Evolutionary conservation across 2,113 vertebrate genomes (phyloP), one percentile per base, ranked within the genome.

Genomic region (Ochotona curzoniae): DNA sequence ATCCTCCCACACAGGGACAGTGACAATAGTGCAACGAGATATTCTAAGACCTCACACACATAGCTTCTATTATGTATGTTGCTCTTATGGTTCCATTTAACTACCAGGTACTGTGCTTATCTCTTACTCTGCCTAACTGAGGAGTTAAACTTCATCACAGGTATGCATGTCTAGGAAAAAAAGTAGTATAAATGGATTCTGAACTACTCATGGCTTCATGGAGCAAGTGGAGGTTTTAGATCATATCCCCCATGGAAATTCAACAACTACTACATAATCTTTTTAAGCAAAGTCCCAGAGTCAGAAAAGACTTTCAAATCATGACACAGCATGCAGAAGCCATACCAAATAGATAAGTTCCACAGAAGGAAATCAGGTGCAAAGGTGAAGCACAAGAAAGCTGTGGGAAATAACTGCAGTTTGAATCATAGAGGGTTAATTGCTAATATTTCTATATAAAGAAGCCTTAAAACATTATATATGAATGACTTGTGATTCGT

Each of bases 371-470:
- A 93, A 81, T 32, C 73, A 74, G 30, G 25, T 54, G 67, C 35
- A 67, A 81, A 90, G 64, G 60, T 11, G 67, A 82, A 89, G 82
- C 63, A 75, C 4, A 60, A 70, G 38, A 79, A 63, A 90, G 82
- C 10, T 73, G 47, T 51, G 23, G 38, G 57, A 49, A 66, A 57
- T 47, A 44, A 51, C 35, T 61, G 38, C 38, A 47, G 20, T 5
- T 38, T 23, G 28, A 28, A 76, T 47, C 26, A 35, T 25, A 51
- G 38, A 30, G 51, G 51, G 32, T 30, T 54, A 95, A 51, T 67
- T 61, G 15, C 26, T 75, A 49, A 84, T 66, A 75, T 49, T 49
- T 35, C 84, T 25, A 30, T 47, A 26, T 44, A 32, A 82, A 51
- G 70, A 44, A 15, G 35, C 74, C 44, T 49, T 57, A 57, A 57